Conservation (phyloP, 2,113 vertebrate genomes). For the Tychaedon coryphoeus region DNA sequence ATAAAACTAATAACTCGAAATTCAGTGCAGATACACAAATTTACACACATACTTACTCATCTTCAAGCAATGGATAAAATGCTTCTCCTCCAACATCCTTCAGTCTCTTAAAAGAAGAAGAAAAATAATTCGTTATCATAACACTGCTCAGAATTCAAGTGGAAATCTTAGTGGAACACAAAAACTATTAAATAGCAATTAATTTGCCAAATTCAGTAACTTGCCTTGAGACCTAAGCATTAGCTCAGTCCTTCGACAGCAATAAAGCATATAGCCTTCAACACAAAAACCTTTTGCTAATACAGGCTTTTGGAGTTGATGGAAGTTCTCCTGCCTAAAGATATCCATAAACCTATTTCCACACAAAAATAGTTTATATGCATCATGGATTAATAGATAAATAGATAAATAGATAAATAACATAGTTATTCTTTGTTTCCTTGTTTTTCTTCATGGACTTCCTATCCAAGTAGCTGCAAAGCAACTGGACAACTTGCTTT, state of each 20-base stretch:
- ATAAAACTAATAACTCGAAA: neutral
- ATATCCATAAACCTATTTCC: neutral
- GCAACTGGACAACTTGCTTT: neutral
- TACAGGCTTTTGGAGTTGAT: neutral
- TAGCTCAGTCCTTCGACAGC: neutral
- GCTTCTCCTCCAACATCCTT: conserved; percentile 96
- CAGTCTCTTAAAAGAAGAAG: conserved; percentile 79
- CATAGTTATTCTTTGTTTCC: neutral
- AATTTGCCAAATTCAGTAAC: neutral
- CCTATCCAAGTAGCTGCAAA: neutral
- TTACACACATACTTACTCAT: conserved; percentile 84
- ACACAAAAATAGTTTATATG: neutral
- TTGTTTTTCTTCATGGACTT: neutral
- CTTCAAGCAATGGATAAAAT: conserved; percentile 93
- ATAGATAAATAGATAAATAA: too few species aligned
- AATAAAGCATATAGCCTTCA: neutral
- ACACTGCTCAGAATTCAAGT: neutral
- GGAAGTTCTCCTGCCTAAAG: neutral
- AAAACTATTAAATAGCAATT: neutral
- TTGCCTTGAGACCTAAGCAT: neutral
- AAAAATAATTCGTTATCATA: neutral
- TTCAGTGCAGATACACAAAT: neutral
- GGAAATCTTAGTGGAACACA: neutral
- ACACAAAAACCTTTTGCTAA: neutral
- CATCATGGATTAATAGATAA: neutral